phyloP scores from a whole-genome alignment of 2,888 invertebrate species.

The Abrostola tripartita region DNA sequence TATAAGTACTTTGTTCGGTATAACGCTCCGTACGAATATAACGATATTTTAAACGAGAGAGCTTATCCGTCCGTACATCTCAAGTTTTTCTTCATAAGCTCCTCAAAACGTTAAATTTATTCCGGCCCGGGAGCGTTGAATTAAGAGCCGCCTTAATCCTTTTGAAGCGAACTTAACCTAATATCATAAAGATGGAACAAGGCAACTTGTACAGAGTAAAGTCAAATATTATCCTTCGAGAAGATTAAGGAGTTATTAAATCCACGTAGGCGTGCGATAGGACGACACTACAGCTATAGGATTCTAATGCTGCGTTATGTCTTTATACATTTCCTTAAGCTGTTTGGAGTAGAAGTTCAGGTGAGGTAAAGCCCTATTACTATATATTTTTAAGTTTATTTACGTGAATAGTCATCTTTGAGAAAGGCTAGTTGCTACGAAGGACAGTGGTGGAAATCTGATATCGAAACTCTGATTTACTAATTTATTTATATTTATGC shows the following conservation, averaged over 20 bases:
- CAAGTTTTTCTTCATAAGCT: constrained; percentile 87
- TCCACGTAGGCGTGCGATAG: constrained; percentile 60
- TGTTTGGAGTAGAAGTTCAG: constrained; percentile 5
- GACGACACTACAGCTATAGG: constrained; percentile 39
- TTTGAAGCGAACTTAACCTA: constrained; percentile 85
- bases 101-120: constrained; percentile 85
- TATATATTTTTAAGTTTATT: too few species aligned
- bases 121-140: constrained; percentile 84
- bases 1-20: constrained; percentile 45
- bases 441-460: not conserved
- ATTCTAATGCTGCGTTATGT: constrained; percentile 22
- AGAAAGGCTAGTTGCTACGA: too few species aligned
- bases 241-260: constrained; percentile 85
- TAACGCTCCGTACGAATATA: constrained; percentile 57
- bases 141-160: constrained; percentile 87
- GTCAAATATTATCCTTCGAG: constrained; percentile 85
- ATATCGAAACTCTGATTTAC: constrained; percentile 1
- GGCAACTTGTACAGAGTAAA: constrained; percentile 85
- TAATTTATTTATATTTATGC: not conserved
- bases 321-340: constrained; percentile 25
- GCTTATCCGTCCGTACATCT: constrained; percentile 74
- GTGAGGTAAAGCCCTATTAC: not conserved
- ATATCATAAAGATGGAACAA: constrained; percentile 87
- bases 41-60: constrained; percentile 70
- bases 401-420: too few species aligned